phyloP scores from a whole-genome alignment of 1,140 invertebrate genomes.

The Euglossa dilemma region DNA sequence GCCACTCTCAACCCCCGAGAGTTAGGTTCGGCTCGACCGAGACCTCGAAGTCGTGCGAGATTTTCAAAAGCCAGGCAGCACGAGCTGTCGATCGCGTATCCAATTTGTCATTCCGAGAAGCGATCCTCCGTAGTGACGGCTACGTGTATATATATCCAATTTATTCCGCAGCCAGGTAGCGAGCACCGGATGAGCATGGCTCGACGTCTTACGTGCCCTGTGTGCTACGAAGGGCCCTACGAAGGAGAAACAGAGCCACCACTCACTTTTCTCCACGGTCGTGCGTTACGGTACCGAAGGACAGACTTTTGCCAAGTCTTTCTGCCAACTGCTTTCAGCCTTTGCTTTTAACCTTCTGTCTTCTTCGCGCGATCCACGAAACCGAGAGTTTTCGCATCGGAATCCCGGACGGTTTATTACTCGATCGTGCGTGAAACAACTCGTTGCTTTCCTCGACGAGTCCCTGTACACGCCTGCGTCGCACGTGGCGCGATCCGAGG shows the following conservation, averaged over 20 bases:
- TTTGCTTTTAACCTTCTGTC: background rate
- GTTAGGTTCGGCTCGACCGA: no score
- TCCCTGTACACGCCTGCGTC: background rate
- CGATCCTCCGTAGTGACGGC: slow-evolving; percentile 13
- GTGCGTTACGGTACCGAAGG: slow-evolving; percentile 38
- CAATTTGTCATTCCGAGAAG: slow-evolving; percentile 62
- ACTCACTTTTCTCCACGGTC: slow-evolving; percentile 15
- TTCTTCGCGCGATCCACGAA: background rate
- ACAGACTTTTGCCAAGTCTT: slow-evolving; percentile 10
- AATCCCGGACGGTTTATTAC: no score
- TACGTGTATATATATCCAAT: slow-evolving; percentile 28
- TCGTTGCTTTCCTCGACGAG: no score
- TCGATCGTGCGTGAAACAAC: background rate
- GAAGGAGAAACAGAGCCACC: background rate
- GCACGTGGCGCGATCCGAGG: background rate
- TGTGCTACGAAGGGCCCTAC: slow-evolving; percentile 43
- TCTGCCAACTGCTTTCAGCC: background rate
- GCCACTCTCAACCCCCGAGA: no score
- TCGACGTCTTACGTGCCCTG: slow-evolving; percentile 51
- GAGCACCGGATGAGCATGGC: slow-evolving; percentile 53
- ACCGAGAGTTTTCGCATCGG: background rate
- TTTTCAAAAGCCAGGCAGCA: background rate
- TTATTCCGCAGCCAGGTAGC: slow-evolving; percentile 58
- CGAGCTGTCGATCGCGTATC: slow-evolving; percentile 19
- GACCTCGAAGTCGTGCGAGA: background rate